Conservation (phyloP, 2,888 invertebrate genomes). For the Auanema freiburgensis region DNA sequence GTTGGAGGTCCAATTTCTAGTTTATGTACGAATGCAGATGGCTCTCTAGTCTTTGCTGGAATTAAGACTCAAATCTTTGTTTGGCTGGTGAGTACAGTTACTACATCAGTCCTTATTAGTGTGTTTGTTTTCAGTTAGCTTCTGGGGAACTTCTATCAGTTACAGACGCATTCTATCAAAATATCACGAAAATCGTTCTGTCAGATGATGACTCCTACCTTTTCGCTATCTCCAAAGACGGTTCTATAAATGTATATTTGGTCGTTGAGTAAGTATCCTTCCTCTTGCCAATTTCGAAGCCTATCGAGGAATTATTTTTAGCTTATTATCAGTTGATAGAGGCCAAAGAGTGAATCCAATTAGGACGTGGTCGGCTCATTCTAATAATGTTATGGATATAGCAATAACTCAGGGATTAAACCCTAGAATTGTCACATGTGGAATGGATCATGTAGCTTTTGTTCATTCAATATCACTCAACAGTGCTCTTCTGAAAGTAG, state of each 20-base stretch:
- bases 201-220: constrained; percentile 47
- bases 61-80: constrained; percentile 47
- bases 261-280: constrained; percentile 40
- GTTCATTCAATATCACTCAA: constrained; percentile 45
- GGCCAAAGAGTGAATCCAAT: constrained; percentile 34
- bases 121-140: constrained; percentile 28
- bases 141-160: constrained; percentile 48
- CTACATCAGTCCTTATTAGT: not conserved
- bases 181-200: constrained; percentile 38
- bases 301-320: constrained; percentile 7
- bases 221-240: constrained; percentile 47
- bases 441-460: constrained; percentile 45
- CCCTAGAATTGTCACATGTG: constrained; percentile 45
- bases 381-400: constrained; percentile 43
- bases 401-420: constrained; percentile 37
- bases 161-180: constrained; percentile 51
- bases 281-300: not conserved
- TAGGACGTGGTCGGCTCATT: constrained; percentile 46
- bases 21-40: constrained; percentile 34
- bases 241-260: constrained; percentile 46
- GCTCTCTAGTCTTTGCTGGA: constrained; percentile 45
- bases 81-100: constrained; percentile 40
- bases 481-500: constrained; percentile 36
- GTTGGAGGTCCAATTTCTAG: constrained; percentile 37
- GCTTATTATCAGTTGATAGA: constrained; percentile 31